phyloP scores from a whole-genome alignment of 2,797 vertebrate species.

The Coccyzus lansbergi region DNA sequence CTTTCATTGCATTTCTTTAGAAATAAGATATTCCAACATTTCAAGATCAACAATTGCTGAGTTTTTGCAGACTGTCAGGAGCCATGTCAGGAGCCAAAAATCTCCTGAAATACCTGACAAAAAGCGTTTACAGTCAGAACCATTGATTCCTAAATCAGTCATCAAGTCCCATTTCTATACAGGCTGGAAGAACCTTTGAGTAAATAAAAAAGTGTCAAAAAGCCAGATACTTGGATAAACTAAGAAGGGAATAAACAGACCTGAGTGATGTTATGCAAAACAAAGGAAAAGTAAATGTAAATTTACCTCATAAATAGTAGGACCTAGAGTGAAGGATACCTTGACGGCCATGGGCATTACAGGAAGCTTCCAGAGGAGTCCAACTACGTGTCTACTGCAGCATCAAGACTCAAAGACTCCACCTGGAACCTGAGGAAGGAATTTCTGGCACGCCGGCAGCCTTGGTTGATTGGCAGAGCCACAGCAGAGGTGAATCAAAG shows the following conservation, averaged over 20 bases:
- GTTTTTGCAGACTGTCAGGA: background rate
- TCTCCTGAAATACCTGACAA: slow-evolving; percentile 1
- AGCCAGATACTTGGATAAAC: background rate
- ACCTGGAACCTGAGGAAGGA: background rate
- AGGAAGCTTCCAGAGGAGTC: background rate
- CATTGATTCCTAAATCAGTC: background rate
- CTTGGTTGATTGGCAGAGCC: background rate
- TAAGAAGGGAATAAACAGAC: background rate
- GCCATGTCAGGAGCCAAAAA: background rate
- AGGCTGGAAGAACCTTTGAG: background rate
- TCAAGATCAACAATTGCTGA: background rate
- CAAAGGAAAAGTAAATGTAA: background rate
- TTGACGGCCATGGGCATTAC: accelerated
- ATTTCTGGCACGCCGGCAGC: background rate
- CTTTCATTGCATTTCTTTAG: background rate
- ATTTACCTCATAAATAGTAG: background rate
- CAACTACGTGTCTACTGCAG: accelerated
- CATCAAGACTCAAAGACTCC: background rate
- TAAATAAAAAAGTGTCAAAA: background rate
- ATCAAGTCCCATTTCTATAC: background rate
- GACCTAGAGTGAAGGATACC: background rate
- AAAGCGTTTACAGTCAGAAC: background rate
- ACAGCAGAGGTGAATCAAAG: background rate
- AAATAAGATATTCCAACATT: background rate
- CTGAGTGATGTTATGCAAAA: background rate